Evolutionary conservation across 2,888 invertebrate species (phyloP).

Genomic region (Odontocerum albicorne): DNA sequence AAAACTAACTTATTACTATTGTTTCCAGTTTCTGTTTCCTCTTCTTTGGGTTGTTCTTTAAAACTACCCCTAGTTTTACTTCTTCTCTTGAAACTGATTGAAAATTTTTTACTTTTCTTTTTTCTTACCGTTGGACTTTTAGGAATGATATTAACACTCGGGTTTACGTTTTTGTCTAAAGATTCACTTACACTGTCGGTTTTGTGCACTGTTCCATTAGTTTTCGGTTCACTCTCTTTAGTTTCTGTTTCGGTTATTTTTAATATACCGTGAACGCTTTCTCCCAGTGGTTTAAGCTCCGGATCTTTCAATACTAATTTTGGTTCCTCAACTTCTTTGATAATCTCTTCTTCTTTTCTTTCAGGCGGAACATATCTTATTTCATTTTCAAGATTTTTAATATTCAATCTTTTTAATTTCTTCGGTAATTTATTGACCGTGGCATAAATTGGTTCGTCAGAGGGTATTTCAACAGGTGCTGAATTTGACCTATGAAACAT

Average conservation of each 20-base stretch:
- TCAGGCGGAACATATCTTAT: slow-evolving; percentile 52
- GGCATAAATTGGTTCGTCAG: slow-evolving; percentile 56
- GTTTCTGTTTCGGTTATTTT: too few species aligned
- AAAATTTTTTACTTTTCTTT: slow-evolving; percentile 47
- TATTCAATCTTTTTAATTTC: slow-evolving; percentile 52
- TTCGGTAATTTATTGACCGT: slow-evolving; percentile 57
- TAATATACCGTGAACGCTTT: too few species aligned
- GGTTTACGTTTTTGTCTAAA: slow-evolving; percentile 21
- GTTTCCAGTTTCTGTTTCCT: slow-evolving; percentile 24
- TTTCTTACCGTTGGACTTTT: slow-evolving; percentile 40
- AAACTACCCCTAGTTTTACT: slow-evolving; percentile 37
- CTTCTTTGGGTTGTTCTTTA: slow-evolving; percentile 30
- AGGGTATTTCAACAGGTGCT: slow-evolving; percentile 53
- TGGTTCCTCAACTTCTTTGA: slow-evolving; percentile 1
- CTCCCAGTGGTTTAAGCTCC: background rate
- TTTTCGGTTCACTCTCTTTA: too few species aligned
- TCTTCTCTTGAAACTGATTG: slow-evolving; percentile 48
- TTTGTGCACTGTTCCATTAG: slow-evolving; percentile 35
- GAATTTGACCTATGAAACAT: slow-evolving; percentile 56
- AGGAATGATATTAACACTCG: slow-evolving; percentile 12
- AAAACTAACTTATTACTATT: background rate
- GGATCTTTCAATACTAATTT: background rate
- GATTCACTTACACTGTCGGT: slow-evolving; percentile 34
- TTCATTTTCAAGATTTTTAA: slow-evolving; percentile 55
- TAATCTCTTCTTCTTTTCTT: slow-evolving; percentile 12